These are phyloP conservation scores for Anoura caudifer DNA, from an alignment of 2,113 vertebrate genomes.

Conservation along the genomic window DNA sequence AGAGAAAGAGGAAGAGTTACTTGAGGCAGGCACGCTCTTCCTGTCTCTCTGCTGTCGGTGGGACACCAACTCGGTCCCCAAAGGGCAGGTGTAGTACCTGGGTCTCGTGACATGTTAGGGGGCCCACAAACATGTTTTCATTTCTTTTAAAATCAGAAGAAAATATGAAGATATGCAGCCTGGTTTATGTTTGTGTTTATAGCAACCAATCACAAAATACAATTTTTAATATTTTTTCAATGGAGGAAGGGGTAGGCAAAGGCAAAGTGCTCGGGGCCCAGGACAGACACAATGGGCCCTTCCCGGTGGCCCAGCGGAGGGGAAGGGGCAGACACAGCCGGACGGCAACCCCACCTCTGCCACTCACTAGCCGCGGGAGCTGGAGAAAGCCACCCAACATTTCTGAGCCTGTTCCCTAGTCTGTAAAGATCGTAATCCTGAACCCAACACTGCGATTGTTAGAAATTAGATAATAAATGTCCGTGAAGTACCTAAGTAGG, in stretches of 20 bases:
- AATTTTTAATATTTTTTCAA: background rate
- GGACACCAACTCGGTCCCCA: background rate
- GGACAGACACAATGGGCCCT: rapidly evolving
- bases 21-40: background rate
- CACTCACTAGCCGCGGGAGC: background rate
- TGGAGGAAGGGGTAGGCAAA: background rate
- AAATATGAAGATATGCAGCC: background rate
- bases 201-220: background rate
- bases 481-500: rapidly evolving
- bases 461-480: background rate
- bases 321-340: background rate
- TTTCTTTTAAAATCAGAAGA: slow-evolving; percentile 17
- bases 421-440: background rate
- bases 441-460: background rate
- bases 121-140: background rate
- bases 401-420: background rate
- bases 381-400: background rate
- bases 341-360: background rate
- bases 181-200: background rate
- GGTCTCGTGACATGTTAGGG: background rate
- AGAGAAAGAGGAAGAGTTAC: slow-evolving; percentile 14
- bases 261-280: background rate
- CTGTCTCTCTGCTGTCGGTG: rapidly evolving
- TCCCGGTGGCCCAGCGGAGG: background rate
- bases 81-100: background rate